Evolutionary conservation across 1,140 invertebrate genomes (phyloP), one percentile per base, ranked within the genome.

Genomic region (Cydia fagiglandana): DNA sequence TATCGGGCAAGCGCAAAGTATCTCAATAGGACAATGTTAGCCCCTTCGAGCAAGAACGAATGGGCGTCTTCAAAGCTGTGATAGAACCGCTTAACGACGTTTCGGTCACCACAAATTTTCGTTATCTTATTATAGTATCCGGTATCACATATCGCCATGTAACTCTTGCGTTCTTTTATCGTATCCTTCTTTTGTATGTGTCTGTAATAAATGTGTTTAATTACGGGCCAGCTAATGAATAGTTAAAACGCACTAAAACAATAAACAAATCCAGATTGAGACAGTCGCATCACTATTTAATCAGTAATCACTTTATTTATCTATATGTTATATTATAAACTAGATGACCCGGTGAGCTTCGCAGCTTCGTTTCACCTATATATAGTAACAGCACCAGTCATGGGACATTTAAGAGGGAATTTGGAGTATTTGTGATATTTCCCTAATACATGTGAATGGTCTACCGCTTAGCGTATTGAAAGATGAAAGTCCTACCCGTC

Each of bases 1-100:
- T 93, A 95, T 78, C 93, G 90, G 47, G 80, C 90, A 20, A 95
- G 82, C 7, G 93, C 94, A 17, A 95, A 90, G 83, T 94, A 95
- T 80, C 95, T 91, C 80, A 95, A 90, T 10, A 95, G 82, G 34
- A 95, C 82, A 74, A 95, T 91, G 84, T 94, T 95, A 24, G 94
- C 92, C 66, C 94, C 94, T 91, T 95, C 95, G n/a, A 94, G 93
- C 77, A 95, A 86, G 74, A 94, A 93, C 79, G 93, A 86, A 50
- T 83, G 84, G 45, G 90, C 87, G 12, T 83, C 84, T 64, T 92
- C 88, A 74, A 91, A 93, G 56, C 84, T 81, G 78, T 92, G 91
- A 77, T 92, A 91, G 70, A 88, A 81, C 24, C 91, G 81, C 75
- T 90, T 89, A 70, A 88, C 84, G 74, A 87, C 82, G 80, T 89